Base-by-base conservation (phyloP, 2,797 vertebrate species). In the Tauraco hartlaubi region DNA sequence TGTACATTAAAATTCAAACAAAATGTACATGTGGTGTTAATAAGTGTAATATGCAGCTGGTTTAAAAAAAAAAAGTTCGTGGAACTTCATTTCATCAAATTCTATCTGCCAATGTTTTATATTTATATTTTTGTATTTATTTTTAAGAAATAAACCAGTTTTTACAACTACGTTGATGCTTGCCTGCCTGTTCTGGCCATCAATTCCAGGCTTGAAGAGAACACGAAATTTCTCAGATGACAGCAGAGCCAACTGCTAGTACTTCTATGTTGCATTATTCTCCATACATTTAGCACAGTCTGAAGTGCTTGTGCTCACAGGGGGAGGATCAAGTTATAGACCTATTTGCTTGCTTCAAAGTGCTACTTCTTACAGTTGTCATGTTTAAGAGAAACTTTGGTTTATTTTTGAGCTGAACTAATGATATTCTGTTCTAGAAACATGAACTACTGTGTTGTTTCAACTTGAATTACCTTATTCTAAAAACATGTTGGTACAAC, bases 81-180 rank as follows among this genome's bases (percentile, higher is more conserved):
- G 98, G 98, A 98, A 98, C 96, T 98, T 98, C 98, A 98, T 98
- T 98, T 98, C 98, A 98, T 98, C 98, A 98, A 97, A 98, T 98
- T 98, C 97, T 98, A 98, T 98, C 98, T 98, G 98, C 98, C 97
- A 97, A 98, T 99, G 99, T 99, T 99, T 99, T 99, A 99, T 99
- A 99, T 99, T 99, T 99, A 99, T 99, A 99, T 99, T 99, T 99
- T 99, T 99, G 99, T 99, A 99, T 99, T 99, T 99, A 99, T 99
- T 99, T 99, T 99, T 99, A 99, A 99, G 99, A 99, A 99, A 98
- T 98, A 98, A 98, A 98, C 97, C 98, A 96, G 98, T 98, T 98
- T 98, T 98, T 98, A 98, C 98, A 98, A 98, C 98, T 97, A 98
- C 69, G 26, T 84, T 92, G 85, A 89, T 93, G 88, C 33, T 75